Conservation (phyloP, 2,888 invertebrate species). For the Bombylius discolor region DNA sequence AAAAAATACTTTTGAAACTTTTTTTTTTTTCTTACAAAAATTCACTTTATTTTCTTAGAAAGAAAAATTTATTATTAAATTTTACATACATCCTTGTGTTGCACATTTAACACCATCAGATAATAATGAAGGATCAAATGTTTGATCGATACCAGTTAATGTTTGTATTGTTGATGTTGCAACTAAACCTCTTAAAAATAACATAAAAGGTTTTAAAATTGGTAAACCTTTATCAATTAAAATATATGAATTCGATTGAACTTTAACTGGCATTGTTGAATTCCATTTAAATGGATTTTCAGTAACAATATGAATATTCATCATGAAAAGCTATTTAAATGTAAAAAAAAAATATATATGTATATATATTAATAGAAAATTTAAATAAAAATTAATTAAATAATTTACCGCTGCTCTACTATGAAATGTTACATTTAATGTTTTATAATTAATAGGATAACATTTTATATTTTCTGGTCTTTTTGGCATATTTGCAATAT, state of each 20-base stretch:
- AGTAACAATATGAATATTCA: conserved; percentile 31
- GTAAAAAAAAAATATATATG: neutral
- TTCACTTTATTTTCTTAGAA: neutral
- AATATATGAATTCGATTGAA: conserved; percentile 29
- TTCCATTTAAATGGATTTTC: conserved; percentile 32
- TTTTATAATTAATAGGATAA: conserved; percentile 32
- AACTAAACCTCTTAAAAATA: conserved; percentile 29
- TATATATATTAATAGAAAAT: neutral
- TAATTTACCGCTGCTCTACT: conserved; percentile 17
- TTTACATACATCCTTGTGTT: conserved; percentile 33
- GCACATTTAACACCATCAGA: conserved; percentile 32
- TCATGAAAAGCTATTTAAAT: conserved; percentile 20
- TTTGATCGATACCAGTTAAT: neutral
- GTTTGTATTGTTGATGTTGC: conserved; percentile 21
- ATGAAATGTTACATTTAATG: conserved; percentile 32
- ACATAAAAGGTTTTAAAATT: conserved; percentile 28
- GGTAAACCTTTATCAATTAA: conserved; percentile 28
- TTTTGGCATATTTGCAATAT: conserved; percentile 20
- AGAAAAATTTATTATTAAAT: neutral
- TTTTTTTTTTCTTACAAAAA: neutral
- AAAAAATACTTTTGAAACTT: neutral
- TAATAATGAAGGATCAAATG: conserved; percentile 20
- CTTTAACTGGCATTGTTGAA: conserved; percentile 24
- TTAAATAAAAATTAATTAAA: neutral
- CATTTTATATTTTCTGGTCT: conserved; percentile 31